A percentile compares a stretch with the other conserved stretches of the same genome.
Evolutionary conservation across 2,888 invertebrate species (phyloP).

Genomic region (Nomada fucata): DNA sequence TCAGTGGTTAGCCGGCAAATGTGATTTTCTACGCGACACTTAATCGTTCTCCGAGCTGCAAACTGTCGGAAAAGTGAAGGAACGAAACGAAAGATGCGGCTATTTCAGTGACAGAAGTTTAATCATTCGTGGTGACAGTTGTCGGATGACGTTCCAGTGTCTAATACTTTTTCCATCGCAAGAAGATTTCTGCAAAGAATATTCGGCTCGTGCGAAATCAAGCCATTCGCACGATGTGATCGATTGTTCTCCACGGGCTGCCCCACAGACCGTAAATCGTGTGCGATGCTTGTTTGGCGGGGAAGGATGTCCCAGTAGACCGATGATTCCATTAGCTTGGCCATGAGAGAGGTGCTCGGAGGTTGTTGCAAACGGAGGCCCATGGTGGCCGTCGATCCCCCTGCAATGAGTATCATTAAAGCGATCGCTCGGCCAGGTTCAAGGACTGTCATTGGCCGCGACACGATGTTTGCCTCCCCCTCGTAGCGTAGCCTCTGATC

Average conservation of each 20-base stretch:
- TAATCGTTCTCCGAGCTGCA: background rate
- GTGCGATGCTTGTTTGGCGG: slow-evolving; percentile 16
- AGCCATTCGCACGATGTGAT: slow-evolving; percentile 13
- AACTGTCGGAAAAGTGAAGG: background rate
- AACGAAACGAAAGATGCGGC: too few species aligned
- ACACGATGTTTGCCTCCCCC: slow-evolving; percentile 30
- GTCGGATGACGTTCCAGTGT: background rate
- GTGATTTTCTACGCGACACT: background rate
- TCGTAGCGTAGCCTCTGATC: slow-evolving; percentile 9
- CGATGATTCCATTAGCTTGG: slow-evolving; percentile 43
- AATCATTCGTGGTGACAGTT: background rate
- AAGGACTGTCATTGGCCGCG: slow-evolving; percentile 57
- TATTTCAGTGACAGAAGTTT: background rate
- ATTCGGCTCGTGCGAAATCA: background rate
- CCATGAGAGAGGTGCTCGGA: slow-evolving; percentile 33
- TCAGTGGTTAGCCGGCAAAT: background rate
- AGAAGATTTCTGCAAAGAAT: background rate
- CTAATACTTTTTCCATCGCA: background rate
- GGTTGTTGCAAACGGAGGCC: slow-evolving; percentile 26
- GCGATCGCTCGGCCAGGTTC: slow-evolving; percentile 58
- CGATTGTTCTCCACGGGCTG: slow-evolving; percentile 11
- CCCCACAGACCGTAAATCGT: slow-evolving; percentile 21
- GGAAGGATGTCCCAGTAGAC: slow-evolving; percentile 35
- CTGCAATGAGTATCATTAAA: slow-evolving; percentile 60
- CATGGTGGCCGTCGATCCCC: slow-evolving; percentile 38